A percentile compares a stretch with the other conserved stretches of the same genome.
phyloP scores from a whole-genome alignment of 2,113 vertebrate species.

The Cavia aperea region DNA sequence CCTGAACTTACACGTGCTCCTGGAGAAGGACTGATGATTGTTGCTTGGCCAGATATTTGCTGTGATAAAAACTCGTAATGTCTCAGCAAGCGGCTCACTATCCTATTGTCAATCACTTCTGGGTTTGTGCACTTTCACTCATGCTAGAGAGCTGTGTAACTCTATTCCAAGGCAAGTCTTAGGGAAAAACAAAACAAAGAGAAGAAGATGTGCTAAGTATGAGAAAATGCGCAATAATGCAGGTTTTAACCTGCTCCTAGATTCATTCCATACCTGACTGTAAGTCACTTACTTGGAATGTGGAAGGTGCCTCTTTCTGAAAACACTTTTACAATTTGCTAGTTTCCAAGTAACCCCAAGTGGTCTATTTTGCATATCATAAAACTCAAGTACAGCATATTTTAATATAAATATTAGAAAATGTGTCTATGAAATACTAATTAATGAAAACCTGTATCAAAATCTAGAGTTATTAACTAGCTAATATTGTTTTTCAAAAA shows the following conservation, averaged over 20 bases:
- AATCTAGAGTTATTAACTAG: background rate
- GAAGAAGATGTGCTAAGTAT: background rate
- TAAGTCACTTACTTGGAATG: background rate
- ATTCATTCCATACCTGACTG: background rate
- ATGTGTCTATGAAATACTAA: background rate
- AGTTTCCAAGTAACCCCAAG: background rate
- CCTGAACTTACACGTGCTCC: background rate
- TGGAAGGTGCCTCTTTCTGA: background rate
- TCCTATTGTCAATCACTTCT: background rate
- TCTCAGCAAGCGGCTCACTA: background rate
- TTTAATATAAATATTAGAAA: conserved; percentile 9
- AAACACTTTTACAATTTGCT: background rate
- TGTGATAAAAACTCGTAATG: background rate
- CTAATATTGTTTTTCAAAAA: background rate
- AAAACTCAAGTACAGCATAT: background rate
- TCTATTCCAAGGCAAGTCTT: background rate
- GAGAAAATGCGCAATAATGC: background rate
- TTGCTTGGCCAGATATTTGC: background rate
- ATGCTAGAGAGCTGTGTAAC: background rate
- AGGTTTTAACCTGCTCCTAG: background rate
- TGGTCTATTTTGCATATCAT: background rate
- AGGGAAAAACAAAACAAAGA: background rate
- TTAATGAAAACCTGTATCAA: background rate
- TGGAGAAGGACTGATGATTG: background rate
- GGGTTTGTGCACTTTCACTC: background rate